These are phyloP conservation scores for Lordiphosa clarofinis DNA, from an alignment of 1,140 invertebrate species.

Conservation along the genomic window DNA sequence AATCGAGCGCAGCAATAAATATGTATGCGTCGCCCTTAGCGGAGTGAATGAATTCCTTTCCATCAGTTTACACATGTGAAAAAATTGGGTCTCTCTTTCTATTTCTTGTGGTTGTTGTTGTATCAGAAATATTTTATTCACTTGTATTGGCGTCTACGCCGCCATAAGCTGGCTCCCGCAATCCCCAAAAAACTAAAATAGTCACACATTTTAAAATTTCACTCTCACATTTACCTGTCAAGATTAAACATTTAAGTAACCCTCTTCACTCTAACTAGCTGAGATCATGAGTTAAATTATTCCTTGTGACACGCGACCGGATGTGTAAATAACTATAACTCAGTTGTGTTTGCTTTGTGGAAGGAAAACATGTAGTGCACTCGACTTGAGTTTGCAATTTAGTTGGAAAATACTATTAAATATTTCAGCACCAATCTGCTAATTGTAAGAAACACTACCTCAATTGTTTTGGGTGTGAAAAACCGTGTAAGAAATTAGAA, in stretches of 20 bases:
- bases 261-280: background rate
- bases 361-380: conserved; percentile 28
- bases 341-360: conserved; percentile 24
- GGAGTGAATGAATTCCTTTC: too few species aligned
- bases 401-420: conserved; percentile 38
- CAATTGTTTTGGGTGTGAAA: conserved; percentile 37
- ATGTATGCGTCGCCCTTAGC: too few species aligned
- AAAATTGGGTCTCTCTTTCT: too few species aligned
- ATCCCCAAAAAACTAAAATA: too few species aligned
- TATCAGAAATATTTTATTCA: too few species aligned
- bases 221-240: background rate
- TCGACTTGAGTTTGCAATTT: conserved; percentile 29
- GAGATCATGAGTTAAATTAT: conserved; percentile 52
- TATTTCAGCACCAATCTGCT: conserved; percentile 36
- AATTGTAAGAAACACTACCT: conserved; percentile 39
- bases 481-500: conserved; percentile 61
- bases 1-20: too few species aligned
- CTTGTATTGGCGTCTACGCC: too few species aligned
- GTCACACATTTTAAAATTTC: too few species aligned
- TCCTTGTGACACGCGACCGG: conserved; percentile 58
- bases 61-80: too few species aligned
- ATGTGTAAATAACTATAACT: conserved; percentile 46
- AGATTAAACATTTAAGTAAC: background rate
- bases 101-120: too few species aligned
- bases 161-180: too few species aligned